Base-by-base conservation (phyloP, 2,113 vertebrate genomes). In the Apeltes quadracus region DNA sequence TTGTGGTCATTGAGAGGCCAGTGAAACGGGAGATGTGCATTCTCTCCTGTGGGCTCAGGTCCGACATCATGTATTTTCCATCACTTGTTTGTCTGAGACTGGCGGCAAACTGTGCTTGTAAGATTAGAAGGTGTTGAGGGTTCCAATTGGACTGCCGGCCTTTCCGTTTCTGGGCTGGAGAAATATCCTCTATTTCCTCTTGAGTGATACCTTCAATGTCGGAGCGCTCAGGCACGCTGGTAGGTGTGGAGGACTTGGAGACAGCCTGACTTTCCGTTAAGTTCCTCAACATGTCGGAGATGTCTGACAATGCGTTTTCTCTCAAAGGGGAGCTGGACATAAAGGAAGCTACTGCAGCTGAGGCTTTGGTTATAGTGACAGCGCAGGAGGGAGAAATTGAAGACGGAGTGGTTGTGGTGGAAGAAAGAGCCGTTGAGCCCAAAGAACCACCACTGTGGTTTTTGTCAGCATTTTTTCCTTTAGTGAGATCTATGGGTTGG, bases 131-230 rank as follows among this genome's bases (percentile, higher is more conserved):
- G 86, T 99, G 98, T 87, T 98, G 98, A 48, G 98, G 98, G 90
- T 99, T 99, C 98, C 98, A 99, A 93, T 98, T 98, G 75, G 97
- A 99, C 93, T 99, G 98, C 66, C 98, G 96, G 57, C 98, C 98
- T 89, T 99, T 99, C 79, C 97, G 95, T 90, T 99, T 99, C 90
- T 99, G 97, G 50, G 97, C 97, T 1, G 96, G 97, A 36, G 96
- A 97, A 39, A 96, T 89, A 83, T 99, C 98, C 87, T 99, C 98
- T 2, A 94, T 92, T 83, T 99, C 97, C 67, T 99, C 97, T 69
- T 96, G 94, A 48, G 96, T 97, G 83, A 95, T 88, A 69, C 96
- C 96, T 18, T 98, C 97, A 65, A 96, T 88, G 89, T 98, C 97
- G 27, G 96, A 98, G 90, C 96, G 96, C 92, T 99, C 97, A 0